These are phyloP conservation scores for Ochropleura leucogaster DNA, from an alignment of 2,888 invertebrate genomes.

Conservation along the genomic window DNA sequence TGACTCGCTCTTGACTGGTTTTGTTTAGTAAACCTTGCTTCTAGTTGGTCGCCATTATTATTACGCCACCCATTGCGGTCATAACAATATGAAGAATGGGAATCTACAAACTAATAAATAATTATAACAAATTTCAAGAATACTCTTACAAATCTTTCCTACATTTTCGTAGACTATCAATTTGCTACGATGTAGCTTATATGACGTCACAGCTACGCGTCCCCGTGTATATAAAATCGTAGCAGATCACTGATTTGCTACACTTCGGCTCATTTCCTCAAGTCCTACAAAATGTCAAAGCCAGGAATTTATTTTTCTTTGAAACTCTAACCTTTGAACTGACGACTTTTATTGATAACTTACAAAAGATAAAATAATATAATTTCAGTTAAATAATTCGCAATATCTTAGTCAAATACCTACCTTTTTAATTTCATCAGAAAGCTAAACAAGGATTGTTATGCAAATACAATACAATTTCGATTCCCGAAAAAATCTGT, in stretches of 20 bases:
- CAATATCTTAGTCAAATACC: conserved; percentile 9
- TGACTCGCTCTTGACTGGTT: no score
- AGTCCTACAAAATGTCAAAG: conserved; percentile 46
- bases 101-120: no score
- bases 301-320: conserved; percentile 43
- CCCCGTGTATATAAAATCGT: conserved; percentile 24
- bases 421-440: conserved; percentile 21
- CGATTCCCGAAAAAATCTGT: conserved; percentile 25
- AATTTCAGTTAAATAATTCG: neutral
- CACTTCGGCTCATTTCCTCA: conserved; percentile 50
- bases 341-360: neutral
- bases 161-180: conserved; percentile 7
- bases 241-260: conserved; percentile 43
- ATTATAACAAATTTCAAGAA: neutral
- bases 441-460: neutral
- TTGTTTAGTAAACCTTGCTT: neutral
- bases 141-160: neutral
- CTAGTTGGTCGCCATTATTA: no score
- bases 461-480: conserved; percentile 39
- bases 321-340: conserved; percentile 33
- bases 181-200: conserved; percentile 45
- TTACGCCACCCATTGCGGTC: no score
- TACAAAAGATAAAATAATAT: conserved; percentile 6
- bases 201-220: conserved; percentile 34
- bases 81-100: conserved; percentile 6